A percentile compares a stretch with the other conserved stretches of the same genome.
phyloP scores from a whole-genome alignment of 2,113 vertebrate genomes.

The Seriola quinqueradiata region DNA sequence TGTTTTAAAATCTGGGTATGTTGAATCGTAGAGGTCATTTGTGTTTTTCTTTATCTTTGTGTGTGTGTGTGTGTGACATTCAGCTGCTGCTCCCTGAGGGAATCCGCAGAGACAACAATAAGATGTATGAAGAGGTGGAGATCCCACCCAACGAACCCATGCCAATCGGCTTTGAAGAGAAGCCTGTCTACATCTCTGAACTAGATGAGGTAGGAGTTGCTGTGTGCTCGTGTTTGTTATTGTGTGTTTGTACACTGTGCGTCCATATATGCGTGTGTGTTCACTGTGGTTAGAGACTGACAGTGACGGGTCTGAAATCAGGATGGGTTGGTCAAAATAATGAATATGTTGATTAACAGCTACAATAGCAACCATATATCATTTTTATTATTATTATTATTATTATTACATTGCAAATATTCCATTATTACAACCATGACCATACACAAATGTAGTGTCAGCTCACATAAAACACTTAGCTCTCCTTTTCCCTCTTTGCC shows the following conservation, averaged over 20 bases:
- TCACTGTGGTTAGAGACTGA: not conserved
- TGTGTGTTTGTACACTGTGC: not conserved
- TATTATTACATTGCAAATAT: not conserved
- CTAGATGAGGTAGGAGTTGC: constrained; percentile 91
- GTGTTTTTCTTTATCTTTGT: constrained; percentile 18
- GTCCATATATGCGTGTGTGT: not conserved
- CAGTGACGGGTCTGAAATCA: too few species aligned
- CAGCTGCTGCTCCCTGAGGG: constrained; percentile 95
- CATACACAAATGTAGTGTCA: not conserved
- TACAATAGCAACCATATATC: not conserved
- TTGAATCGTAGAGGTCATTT: constrained; percentile 37
- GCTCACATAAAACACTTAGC: not conserved
- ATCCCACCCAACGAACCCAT: constrained; percentile 94
- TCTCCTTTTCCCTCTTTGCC: not conserved
- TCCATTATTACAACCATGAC: not conserved
- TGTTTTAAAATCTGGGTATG: constrained; percentile 21
- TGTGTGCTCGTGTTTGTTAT: not conserved
- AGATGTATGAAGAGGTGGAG: constrained; percentile 95
- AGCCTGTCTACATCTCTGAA: constrained; percentile 92
- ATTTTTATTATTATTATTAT: too few species aligned
- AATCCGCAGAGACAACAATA: constrained; percentile 92
- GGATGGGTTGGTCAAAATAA: not conserved
- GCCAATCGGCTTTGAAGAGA: constrained; percentile 93
- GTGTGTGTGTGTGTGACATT: constrained; percentile 48
- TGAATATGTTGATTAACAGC: not conserved